Evolutionary conservation across 2,113 vertebrate species (phyloP).

Genomic region (Calonectris borealis): DNA sequence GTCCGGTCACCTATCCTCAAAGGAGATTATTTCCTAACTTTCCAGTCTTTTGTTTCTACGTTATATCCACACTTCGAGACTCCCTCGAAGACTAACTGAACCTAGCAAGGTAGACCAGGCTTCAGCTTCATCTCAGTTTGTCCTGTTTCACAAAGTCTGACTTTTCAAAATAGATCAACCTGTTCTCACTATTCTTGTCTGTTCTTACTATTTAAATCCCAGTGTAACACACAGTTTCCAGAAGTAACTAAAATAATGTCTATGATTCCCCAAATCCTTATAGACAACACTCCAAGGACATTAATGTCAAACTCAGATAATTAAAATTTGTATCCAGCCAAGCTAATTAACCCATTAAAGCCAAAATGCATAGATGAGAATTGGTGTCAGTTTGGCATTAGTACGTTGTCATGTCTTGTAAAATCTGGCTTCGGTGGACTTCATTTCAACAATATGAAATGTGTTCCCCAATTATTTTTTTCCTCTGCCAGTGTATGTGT

Average conservation of each 20-base stretch:
- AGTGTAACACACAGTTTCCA: constrained; percentile 53
- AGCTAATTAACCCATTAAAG: constrained; percentile 70
- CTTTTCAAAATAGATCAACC: constrained; percentile 64
- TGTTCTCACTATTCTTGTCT: constrained; percentile 65
- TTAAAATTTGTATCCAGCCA: constrained; percentile 71
- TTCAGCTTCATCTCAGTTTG: background rate
- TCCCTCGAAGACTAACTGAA: background rate
- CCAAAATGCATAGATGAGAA: constrained; percentile 43
- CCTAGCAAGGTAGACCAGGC: background rate
- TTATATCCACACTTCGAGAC: background rate
- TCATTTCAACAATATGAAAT: constrained; percentile 22
- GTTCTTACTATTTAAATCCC: constrained; percentile 64
- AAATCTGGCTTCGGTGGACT: constrained; percentile 29
- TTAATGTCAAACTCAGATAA: constrained; percentile 69
- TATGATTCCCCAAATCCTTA: constrained; percentile 63
- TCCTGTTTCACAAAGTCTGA: constrained; percentile 45
- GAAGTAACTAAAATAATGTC: constrained; percentile 70
- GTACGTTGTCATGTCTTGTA: constrained; percentile 51
- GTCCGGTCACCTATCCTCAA: background rate
- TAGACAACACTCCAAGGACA: constrained; percentile 68
- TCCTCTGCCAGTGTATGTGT: background rate
- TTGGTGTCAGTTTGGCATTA: constrained; percentile 57
- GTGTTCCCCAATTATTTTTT: constrained; percentile 15
- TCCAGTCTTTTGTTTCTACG: background rate
- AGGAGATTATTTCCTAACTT: background rate